Evolutionary conservation across 2,113 vertebrate species (phyloP), one percentile per base, ranked within the genome.

Genomic region (Crotophaga sulcirostris): DNA sequence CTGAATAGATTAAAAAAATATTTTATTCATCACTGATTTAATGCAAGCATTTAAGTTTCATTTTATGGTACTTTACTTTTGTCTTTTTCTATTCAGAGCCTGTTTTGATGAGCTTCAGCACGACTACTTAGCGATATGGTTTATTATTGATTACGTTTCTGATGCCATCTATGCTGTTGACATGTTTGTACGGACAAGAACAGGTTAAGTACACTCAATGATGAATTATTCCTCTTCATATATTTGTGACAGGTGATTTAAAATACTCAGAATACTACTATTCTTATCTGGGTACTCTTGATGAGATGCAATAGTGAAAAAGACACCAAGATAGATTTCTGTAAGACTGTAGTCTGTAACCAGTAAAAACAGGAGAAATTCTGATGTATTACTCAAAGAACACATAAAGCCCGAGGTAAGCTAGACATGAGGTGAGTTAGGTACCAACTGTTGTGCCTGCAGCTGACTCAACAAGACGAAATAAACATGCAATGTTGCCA

Each of bases 71-170:
- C 64, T 75, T 79, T 83, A 25, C 51, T 42, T 84, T n/a, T 95
- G 67, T 72, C 92, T 84, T 96, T 84, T 94, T 42, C 42, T 78
- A 70, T 94, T 66, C 97, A 99, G 99, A 97, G 99, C 99, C 14
- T 99, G 99, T 93, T 99, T 99, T 84, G 99, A 99, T 93, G 99
- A 99, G 93, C 98, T 99, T 60, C 99, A 99, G 89, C 95, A 97
- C 0, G 98, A 99, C 94, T 99, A 99, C 68, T 34, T 99, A 87
- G 56, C 16, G 8, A 72, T 51, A 4, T 99, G 99, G 99, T 98
- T 99, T 86, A 6, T 99, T 79, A 40, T 98, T 67, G 99, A 99
- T 97, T 98, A 98, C 2, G 0, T 97, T 18, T 98, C 98, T 55
- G 99, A 99, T 94, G 1, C 96, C 24, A 24, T 97, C 90, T 99